A percentile compares a stretch with the other conserved stretches of the same genome.
These are phyloP conservation scores for Conopomorpha cramerella DNA, from an alignment of 1,140 invertebrate species.

Conservation along the genomic window DNA sequence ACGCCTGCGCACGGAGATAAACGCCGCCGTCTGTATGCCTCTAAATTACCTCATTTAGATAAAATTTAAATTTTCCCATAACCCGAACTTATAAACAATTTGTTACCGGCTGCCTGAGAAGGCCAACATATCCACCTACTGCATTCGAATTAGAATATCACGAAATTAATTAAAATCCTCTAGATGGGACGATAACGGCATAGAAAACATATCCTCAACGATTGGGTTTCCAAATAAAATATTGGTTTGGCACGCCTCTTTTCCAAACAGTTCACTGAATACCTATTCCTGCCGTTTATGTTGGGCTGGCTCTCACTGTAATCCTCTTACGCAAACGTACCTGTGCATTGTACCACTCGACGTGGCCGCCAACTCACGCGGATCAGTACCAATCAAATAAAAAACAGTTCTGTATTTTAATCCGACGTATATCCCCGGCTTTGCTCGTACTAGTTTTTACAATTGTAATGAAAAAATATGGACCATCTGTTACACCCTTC, in stretches of 20 bases:
- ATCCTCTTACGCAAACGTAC: too few species aligned
- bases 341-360: too few species aligned
- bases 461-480: slow-evolving; percentile 52
- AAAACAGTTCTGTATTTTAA: slow-evolving; percentile 40
- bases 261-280: neutral
- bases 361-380: too few species aligned
- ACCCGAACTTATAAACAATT: too few species aligned
- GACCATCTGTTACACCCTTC: slow-evolving; percentile 56
- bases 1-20: slow-evolving; percentile 9
- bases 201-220: too few species aligned
- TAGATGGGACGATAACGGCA: too few species aligned
- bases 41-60: slow-evolving; percentile 39
- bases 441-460: slow-evolving; percentile 33
- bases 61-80: slow-evolving; percentile 20
- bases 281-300: too few species aligned
- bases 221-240: slow-evolving; percentile 26
- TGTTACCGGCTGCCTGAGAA: too few species aligned
- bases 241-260: slow-evolving; percentile 13
- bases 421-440: slow-evolving; percentile 49
- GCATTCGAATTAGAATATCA: too few species aligned
- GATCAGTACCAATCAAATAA: slow-evolving; percentile 28
- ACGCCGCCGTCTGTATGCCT: slow-evolving; percentile 28
- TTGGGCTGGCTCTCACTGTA: too few species aligned
- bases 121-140: too few species aligned
- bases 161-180: too few species aligned